Conservation (phyloP, 2,797 vertebrate genomes). For the Borostomias antarcticus region DNA sequence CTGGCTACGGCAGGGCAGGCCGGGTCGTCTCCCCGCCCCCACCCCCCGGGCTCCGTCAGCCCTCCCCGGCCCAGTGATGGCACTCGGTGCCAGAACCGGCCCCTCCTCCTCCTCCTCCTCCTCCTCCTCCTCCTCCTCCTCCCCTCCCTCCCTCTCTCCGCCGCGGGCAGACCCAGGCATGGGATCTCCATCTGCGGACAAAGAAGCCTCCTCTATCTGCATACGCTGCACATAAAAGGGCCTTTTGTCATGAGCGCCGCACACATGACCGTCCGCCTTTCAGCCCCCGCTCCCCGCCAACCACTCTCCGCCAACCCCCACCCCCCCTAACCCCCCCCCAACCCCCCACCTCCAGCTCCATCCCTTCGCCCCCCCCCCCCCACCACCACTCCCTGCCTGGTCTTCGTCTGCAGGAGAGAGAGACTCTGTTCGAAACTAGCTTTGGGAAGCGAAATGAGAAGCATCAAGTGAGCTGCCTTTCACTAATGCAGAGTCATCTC, state of each 20-base stretch:
- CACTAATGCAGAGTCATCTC: conserved; percentile 40
- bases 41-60: conserved; percentile 10
- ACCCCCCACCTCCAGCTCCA: conserved; percentile 20
- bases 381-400: conserved; percentile 20
- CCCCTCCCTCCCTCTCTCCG: conserved; percentile 53
- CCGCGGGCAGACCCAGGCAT: conserved; percentile 75
- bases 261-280: conserved; percentile 82
- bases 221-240: conserved; percentile 83
- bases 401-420: conserved; percentile 46
- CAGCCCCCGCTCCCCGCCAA: conserved; percentile 68
- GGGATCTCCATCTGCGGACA: conserved; percentile 81
- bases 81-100: conserved; percentile 69
- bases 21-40: conserved; percentile 59
- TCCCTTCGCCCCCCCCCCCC: conserved; percentile 40
- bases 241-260: conserved; percentile 82
- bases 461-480: conserved; percentile 55
- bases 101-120: conserved; percentile 35
- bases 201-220: conserved; percentile 83
- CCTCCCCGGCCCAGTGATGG: conserved; percentile 68
- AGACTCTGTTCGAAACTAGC: conserved; percentile 43
- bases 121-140: conserved; percentile 24
- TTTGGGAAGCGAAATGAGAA: conserved; percentile 56
- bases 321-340: background rate
- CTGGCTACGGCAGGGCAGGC: conserved; percentile 55
- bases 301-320: conserved; percentile 52